Base-by-base conservation (phyloP, 2,888 invertebrate species). In the Dynastes hyllus region DNA sequence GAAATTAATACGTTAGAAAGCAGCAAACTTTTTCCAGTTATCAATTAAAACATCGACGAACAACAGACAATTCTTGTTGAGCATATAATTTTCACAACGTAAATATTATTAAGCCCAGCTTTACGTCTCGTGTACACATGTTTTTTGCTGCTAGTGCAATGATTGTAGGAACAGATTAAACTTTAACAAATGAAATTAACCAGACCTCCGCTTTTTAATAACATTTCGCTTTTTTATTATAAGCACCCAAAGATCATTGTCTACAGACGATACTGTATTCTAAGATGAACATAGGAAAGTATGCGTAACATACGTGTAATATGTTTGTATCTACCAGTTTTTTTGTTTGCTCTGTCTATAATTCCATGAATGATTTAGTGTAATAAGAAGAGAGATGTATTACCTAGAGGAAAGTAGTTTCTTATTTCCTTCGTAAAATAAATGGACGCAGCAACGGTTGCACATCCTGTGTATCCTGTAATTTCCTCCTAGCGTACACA, bases 171-270 rank as follows among this genome's bases (percentile, higher is more conserved):
- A 45, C 29, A 63, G 63, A 63, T 32, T 63, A 29, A 63, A 63
- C 32, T 63, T 63, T n/a, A 32, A 29, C 63, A 32, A 63, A 29
- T 63, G 63, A 63, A 29, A 63, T 63, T 63, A 63, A 63, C 27
- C 63, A 63, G 63, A n/a, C 45, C 45, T 13, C 13, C 27, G 63
- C 63, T 32, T 63, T 22, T 63, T 63, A 63, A 63, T 29, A 63
- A 63, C 63, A 63, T 63, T 22, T 63, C 8, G 11, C 29, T 29
- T 63, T 27, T 63, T 63, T 63, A 63, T 63, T 63, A 63, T 32
- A 32, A 13, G 32, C 63, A 63, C 63, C 2, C 32, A 29, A 29
- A 63, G 32, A 63, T 63, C 11, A 63, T 32, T 9, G 8, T n/a
- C 8, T 11, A 8, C 8, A 45, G 45, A 45, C 45, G 45, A 11